Percentiles rank a stretch among this genome's conserved stretches.
Conservation (phyloP, 2,888 invertebrate species). For the Philonicus albiceps region DNA sequence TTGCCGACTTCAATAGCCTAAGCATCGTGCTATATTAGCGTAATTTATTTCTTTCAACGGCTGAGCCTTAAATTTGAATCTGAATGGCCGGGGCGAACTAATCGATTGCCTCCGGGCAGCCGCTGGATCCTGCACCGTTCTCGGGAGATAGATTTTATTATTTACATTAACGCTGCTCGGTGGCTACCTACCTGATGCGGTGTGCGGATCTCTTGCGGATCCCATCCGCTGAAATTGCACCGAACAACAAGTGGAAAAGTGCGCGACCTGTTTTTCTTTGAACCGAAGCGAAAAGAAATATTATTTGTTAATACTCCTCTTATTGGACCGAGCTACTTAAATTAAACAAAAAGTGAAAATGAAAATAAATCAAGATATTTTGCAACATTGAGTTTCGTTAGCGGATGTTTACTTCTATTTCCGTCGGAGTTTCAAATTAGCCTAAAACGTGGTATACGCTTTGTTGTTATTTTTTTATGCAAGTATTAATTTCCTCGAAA, state of each 20-base stretch:
- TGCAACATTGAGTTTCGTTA: background rate
- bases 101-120: constrained; percentile 8
- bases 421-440: background rate
- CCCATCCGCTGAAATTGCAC: background rate
- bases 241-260: background rate
- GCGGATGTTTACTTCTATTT: background rate
- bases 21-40: constrained; percentile 35
- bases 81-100: constrained; percentile 10
- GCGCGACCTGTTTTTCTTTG: background rate
- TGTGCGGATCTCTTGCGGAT: background rate
- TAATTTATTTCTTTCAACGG: constrained; percentile 34
- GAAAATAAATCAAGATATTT: background rate
- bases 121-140: background rate
- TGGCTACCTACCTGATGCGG: background rate
- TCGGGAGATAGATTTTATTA: constrained; percentile 9
- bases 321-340: background rate
- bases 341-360: background rate
- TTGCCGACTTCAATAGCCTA: constrained; percentile 5
- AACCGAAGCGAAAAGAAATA: background rate
- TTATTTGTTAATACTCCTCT: background rate
- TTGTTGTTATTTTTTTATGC: background rate
- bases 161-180: constrained; percentile 16
- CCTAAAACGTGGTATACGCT: too few species aligned
- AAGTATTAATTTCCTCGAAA: background rate
- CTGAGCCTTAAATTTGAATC: background rate